Percentiles rank a stretch among this genome's conserved stretches.
Conservation (phyloP, 2,113 vertebrate species). For the Rhombomys opimus region DNA sequence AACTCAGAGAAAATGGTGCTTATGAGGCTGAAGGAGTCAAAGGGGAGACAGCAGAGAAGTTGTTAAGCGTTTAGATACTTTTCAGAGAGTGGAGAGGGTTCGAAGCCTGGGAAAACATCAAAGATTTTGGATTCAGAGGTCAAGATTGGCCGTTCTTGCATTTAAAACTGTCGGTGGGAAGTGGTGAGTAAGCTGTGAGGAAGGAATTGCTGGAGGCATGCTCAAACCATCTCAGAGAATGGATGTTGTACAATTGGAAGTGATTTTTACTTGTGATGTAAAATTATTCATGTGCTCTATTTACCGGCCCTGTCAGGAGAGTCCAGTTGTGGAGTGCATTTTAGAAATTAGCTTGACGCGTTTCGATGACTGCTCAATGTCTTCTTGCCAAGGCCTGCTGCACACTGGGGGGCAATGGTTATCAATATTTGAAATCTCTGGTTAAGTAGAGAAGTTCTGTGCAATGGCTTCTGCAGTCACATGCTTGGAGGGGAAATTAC, state of each 20-base stretch:
- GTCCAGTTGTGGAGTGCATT: constrained; percentile 20
- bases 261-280: neutral
- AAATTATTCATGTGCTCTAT: constrained; percentile 36
- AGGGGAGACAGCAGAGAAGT: neutral
- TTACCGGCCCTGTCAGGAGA: constrained; percentile 33
- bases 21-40: neutral
- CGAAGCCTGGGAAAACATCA: neutral
- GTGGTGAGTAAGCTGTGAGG: neutral
- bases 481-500: neutral
- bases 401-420: constrained; percentile 2
- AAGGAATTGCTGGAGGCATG: neutral
- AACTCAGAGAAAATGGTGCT: neutral
- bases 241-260: neutral
- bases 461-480: neutral
- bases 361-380: constrained; percentile 68
- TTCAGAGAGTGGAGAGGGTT: neutral
- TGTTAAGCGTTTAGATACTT: neutral
- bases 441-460: constrained; percentile 24
- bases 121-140: neutral
- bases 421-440: constrained; percentile 67
- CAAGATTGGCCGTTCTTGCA: neutral
- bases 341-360: constrained; percentile 60
- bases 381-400: constrained; percentile 14
- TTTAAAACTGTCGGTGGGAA: neutral
- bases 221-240: neutral